Conservation (phyloP, 2,113 vertebrate species). For the Rhinopomastus cyanomelas region DNA sequence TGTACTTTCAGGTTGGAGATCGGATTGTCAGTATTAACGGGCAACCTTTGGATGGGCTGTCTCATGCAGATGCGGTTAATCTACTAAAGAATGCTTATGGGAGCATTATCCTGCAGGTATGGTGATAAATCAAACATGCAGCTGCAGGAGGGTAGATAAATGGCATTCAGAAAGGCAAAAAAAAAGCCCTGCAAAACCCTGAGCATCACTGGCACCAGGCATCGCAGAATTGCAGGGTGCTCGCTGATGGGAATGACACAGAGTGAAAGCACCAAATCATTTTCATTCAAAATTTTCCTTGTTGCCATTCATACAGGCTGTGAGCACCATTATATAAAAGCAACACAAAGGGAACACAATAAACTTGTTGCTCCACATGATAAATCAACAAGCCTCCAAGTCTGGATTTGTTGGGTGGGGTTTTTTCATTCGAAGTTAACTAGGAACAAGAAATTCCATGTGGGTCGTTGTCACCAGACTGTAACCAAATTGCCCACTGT, state of each 20-base stretch:
- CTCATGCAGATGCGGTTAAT: slow-evolving; percentile 89
- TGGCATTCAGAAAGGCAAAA: slow-evolving; percentile 12
- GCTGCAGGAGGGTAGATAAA: slow-evolving; percentile 76
- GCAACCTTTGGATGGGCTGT: slow-evolving; percentile 85
- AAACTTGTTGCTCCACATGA: slow-evolving; percentile 66
- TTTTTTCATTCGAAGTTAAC: slow-evolving; percentile 54
- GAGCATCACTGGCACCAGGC: slow-evolving; percentile 63
- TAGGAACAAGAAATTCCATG: slow-evolving; percentile 29
- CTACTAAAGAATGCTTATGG: slow-evolving; percentile 92
- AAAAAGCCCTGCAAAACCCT: not conserved
- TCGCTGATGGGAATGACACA: slow-evolving; percentile 66
- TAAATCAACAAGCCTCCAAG: slow-evolving; percentile 68
- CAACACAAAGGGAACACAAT: slow-evolving; percentile 69
- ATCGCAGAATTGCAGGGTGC: slow-evolving; percentile 52
- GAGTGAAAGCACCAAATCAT: slow-evolving; percentile 73
- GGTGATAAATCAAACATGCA: slow-evolving; percentile 62
- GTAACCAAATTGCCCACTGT: slow-evolving; percentile 2
- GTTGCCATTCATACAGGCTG: slow-evolving; percentile 65
- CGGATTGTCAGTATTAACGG: slow-evolving; percentile 93
- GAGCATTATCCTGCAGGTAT: slow-evolving; percentile 90
- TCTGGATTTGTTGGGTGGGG: not conserved
- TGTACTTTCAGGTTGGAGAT: slow-evolving; percentile 88
- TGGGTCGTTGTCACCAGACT: not conserved
- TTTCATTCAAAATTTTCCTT: slow-evolving; percentile 74
- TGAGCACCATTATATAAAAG: slow-evolving; percentile 58